Base-by-base conservation (phyloP, 2,888 invertebrate genomes). In the Alentia gelatinosa region DNA sequence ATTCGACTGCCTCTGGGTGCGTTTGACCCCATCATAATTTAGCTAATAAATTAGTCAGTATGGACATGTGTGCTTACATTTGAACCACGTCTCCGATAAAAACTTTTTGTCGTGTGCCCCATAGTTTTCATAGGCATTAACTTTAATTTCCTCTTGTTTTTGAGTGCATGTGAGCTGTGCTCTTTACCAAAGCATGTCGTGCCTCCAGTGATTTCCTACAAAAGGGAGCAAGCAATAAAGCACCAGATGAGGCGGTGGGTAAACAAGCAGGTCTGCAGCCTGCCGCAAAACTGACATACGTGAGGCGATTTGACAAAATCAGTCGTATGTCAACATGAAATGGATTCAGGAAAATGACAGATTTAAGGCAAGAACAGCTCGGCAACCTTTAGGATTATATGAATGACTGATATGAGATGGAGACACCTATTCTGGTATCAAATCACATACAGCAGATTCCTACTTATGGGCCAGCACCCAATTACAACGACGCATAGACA, bases 1-100 rank as follows among this genome's bases (percentile, higher is more conserved):
- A n/a, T 3, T 15, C 12, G 12, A 35, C n/a, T n/a, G 79, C 79
- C 79, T 79, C 79, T 26, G 26, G 79, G 79, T 35, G 15, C 79
- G 39, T 79, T 79, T 79, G 79, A 79, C 79, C 79, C n/a, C 19
- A 79, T 79, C 79, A 79, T 79, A 35, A 1, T 79, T 79, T 37
- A 35, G 23, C 79, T 35, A 37, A 79, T 79, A 79, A 79, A 79
- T 79, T 79, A 79, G 79, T 79, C 79, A 79, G 68, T 26, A 26
- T 30, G 26, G 39, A 79, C 79, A 39, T 79, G 79, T 79, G 79
- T 79, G 35, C 79, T 79, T 74, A 15, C 15, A 74, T 79, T 37
- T 79, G 39, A 79, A 79, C 26, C 79, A 19, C 39, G 30, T 30
- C 68, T 30, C 5, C 33, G 4, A 30, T 12, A 68, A 68, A 19